These are phyloP conservation scores for Lepidonotus clava DNA, from an alignment of 2,888 invertebrate species.

Conservation along the genomic window DNA sequence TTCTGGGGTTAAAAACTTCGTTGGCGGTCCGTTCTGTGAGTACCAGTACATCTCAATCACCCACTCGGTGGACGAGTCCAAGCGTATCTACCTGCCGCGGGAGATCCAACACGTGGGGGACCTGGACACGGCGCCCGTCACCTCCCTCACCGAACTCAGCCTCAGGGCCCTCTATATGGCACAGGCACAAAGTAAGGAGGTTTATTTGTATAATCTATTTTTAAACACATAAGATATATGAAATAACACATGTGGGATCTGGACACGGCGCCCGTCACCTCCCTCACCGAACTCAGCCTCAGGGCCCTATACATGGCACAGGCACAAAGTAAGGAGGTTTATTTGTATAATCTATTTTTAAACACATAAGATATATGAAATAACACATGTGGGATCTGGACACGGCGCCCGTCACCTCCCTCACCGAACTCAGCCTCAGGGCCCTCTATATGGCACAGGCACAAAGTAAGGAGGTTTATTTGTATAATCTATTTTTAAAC, in stretches of 20 bases:
- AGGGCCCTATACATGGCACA: not conserved
- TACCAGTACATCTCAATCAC: conserved; percentile 1
- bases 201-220: too few relatives aligned
- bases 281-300: conserved; percentile 19
- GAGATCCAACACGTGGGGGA: conserved; percentile 35
- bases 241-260: too few relatives aligned
- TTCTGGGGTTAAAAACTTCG: not conserved
- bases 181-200: too few relatives aligned
- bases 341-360: too few relatives aligned
- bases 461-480: too few relatives aligned
- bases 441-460: not conserved
- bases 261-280: not conserved
- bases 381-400: conserved; percentile 1
- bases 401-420: not conserved
- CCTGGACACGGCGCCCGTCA: not conserved
- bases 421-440: conserved; percentile 9
- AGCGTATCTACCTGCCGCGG: conserved; percentile 23
- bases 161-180: not conserved
- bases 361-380: too few relatives aligned
- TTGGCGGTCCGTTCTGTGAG: not conserved
- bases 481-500: too few relatives aligned
- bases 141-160: conserved; percentile 23
- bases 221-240: too few relatives aligned
- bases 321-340: too few relatives aligned
- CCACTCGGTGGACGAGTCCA: not conserved